These are phyloP conservation scores for Nycticorax nycticorax DNA, from an alignment of 2,113 vertebrate species.

Conservation along the genomic window DNA sequence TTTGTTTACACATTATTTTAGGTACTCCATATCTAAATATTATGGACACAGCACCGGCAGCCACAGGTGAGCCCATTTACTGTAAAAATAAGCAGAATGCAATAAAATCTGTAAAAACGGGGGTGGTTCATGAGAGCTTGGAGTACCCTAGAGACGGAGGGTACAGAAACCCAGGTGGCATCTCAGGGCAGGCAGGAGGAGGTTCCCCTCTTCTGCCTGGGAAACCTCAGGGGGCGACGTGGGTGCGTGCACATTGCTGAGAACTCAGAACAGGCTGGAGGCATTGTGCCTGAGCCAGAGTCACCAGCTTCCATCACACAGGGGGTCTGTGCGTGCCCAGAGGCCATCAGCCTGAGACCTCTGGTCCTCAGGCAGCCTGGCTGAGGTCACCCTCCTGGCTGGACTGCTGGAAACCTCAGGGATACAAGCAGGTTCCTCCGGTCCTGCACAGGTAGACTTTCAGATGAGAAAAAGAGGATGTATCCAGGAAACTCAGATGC, in stretches of 20 bases:
- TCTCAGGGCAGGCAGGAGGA: neutral
- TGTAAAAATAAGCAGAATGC: neutral
- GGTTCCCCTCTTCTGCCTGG: neutral
- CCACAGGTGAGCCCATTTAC: neutral
- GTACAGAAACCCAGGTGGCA: neutral
- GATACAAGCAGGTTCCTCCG: neutral
- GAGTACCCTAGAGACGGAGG: neutral
- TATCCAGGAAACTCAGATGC: neutral
- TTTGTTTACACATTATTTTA: neutral
- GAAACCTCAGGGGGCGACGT: neutral
- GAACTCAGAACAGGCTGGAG: neutral
- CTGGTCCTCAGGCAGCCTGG: neutral
- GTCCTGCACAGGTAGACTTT: neutral
- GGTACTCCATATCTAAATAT: neutral
- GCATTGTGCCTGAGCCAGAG: neutral
- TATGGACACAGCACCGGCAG: neutral
- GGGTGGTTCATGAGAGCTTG: neutral
- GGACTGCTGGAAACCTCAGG: neutral
- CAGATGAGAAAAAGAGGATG: neutral
- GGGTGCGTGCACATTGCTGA: neutral
- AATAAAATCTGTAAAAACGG: neutral
- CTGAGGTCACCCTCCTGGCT: neutral
- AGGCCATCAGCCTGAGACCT: neutral
- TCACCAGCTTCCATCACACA: accelerated
- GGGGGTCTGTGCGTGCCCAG: neutral